Evolutionary conservation across 2,113 vertebrate species (phyloP).

Genomic region (Malurus cyaneus): DNA sequence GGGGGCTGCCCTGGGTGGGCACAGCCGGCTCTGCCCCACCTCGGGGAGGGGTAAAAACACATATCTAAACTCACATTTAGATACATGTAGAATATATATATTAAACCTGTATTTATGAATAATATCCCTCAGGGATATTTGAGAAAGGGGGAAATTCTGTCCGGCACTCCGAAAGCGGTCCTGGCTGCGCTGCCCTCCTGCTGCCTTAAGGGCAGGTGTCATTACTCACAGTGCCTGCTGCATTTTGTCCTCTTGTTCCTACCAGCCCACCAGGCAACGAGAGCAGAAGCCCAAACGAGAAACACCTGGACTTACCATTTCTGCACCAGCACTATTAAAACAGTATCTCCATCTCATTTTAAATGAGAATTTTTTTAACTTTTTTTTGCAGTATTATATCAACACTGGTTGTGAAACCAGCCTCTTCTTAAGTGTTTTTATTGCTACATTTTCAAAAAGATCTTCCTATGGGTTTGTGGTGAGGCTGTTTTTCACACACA

Average conservation of each 20-base stretch:
- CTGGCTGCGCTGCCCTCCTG: background rate
- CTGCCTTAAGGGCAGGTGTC: background rate
- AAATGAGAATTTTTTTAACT: background rate
- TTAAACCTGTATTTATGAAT: background rate
- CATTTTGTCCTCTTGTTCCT: background rate
- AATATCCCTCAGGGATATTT: no score
- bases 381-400: background rate
- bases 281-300: background rate
- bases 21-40: background rate
- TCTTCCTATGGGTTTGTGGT: background rate
- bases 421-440: background rate
- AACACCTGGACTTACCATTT: background rate
- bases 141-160: background rate
- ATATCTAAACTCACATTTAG: background rate
- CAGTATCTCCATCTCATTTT: background rate
- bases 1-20: rapidly evolving
- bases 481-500: background rate
- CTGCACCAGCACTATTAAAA: background rate
- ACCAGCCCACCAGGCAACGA: background rate
- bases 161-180: rapidly evolving
- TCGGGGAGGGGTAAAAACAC: rapidly evolving
- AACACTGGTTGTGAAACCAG: background rate
- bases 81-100: no score
- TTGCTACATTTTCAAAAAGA: background rate
- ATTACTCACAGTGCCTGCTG: no score